A percentile compares a stretch with the other conserved stretches of the same genome.
Conservation (phyloP, 2,113 vertebrate species). For the Aldabrachelys gigantea region DNA sequence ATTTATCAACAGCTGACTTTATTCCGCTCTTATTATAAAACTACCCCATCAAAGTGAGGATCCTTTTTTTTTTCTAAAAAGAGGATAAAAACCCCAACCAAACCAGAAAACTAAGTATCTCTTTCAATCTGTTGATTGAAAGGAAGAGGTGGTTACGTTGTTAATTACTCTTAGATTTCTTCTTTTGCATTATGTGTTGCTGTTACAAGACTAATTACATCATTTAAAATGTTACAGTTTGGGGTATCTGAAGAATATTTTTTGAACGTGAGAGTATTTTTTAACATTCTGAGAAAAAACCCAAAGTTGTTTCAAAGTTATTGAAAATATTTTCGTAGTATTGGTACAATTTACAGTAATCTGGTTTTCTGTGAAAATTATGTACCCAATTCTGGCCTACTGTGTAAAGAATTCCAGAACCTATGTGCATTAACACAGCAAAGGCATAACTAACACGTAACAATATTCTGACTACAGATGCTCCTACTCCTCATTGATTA, state of each 20-base stretch:
- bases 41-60: neutral
- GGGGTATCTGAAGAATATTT: neutral
- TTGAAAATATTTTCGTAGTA: neutral
- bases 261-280: neutral
- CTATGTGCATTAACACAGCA: constrained; percentile 3
- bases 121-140: neutral
- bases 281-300: neutral
- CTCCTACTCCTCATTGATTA: constrained; percentile 34
- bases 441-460: neutral
- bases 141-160: neutral
- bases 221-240: neutral
- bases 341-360: neutral
- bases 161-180: neutral
- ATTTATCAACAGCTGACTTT: constrained; percentile 14
- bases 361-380: neutral
- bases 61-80: neutral
- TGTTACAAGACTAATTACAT: neutral
- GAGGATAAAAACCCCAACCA: neutral
- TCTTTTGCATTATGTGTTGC: neutral
- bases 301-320: neutral
- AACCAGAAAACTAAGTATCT: neutral
- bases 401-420: neutral
- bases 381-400: neutral
- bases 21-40: neutral
- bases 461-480: neutral